Base-by-base conservation (phyloP, 2,888 invertebrate species). In the Pogonocherus hispidulus region DNA sequence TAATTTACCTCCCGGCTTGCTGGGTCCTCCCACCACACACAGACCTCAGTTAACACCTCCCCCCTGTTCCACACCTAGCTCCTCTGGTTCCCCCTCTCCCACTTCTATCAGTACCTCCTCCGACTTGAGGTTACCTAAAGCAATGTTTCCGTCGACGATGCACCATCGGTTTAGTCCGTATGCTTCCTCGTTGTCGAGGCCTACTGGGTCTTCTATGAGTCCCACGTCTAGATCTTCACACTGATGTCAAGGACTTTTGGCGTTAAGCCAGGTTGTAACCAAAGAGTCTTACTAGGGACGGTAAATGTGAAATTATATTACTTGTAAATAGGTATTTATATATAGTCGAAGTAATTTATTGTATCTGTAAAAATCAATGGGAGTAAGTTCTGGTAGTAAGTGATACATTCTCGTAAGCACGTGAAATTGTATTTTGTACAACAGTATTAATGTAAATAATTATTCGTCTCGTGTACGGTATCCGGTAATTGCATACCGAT, bases 51-150 rank as follows among this genome's bases (percentile, higher is more conserved):
- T 84, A 59, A 84, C 86, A 20, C 89, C 86, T 32, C 86, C 85
- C 37, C 83, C 85, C 44, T 81, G 86, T 19, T 84, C 85, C 5
- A 84, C 89, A 0, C 86, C 90, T 11, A 88, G 90, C 78, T 90
- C 90, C 80, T 90, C 90, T 8, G 90, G 90, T 76, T 90, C 90
- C n/a, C 89, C 90, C 18, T 85, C 85, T 67, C 85, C 89, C 85
- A 85, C 85, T 44, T 82, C 84, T 37, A 77, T 84, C 52, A 82
- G 75, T 68, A 79, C 81, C 35, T 76, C 83, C 5, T 79, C 85
- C 47, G 86, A 87, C 66, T 73, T 86, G 70, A 81, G 87, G 76
- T 80, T 87, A 72, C 86, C 86, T 20, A 85, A 87, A 74, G 85
- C 86, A 18, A 80, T 86, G 68, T 86, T 86, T 77, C 86, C 86